Conservation (phyloP, 2,888 invertebrate genomes). For the Synergus laeviventris region DNA sequence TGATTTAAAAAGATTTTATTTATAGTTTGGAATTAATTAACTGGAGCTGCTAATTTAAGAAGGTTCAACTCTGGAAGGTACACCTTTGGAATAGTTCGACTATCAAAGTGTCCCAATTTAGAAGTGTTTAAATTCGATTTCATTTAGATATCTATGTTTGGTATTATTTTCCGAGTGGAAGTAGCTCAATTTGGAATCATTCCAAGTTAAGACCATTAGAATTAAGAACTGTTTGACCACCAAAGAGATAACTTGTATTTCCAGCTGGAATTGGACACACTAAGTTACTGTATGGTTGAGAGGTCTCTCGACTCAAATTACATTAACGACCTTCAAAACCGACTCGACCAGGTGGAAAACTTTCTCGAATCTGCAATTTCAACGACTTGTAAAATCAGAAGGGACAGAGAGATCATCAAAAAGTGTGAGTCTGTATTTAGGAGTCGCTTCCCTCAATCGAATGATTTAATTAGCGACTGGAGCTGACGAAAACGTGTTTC, state of each 20-base stretch:
- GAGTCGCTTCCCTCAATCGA: constrained; percentile 49
- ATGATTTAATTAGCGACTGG: constrained; percentile 54
- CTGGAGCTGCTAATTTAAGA: no score
- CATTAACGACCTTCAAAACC: constrained; percentile 14
- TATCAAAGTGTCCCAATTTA: no score
- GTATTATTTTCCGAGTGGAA: background rate
- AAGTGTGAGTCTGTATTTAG: background rate
- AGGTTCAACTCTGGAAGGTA: no score
- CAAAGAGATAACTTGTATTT: background rate
- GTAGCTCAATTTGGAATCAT: background rate
- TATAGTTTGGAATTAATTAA: no score
- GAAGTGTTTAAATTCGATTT: no score
- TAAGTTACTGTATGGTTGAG: background rate
- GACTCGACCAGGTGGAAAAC: background rate
- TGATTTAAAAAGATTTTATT: background rate
- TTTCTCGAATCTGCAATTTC: constrained; percentile 35
- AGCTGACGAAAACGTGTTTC: constrained; percentile 34
- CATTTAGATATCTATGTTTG: no score
- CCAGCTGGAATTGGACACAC: background rate
- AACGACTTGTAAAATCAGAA: constrained; percentile 29
- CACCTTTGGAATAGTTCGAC: no score
- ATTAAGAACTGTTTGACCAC: background rate
- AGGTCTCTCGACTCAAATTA: background rate
- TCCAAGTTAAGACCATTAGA: background rate
- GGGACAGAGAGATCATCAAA: constrained; percentile 15